phyloP scores from a whole-genome alignment of 2,797 vertebrate species.

The Toxotes lorentzi region DNA sequence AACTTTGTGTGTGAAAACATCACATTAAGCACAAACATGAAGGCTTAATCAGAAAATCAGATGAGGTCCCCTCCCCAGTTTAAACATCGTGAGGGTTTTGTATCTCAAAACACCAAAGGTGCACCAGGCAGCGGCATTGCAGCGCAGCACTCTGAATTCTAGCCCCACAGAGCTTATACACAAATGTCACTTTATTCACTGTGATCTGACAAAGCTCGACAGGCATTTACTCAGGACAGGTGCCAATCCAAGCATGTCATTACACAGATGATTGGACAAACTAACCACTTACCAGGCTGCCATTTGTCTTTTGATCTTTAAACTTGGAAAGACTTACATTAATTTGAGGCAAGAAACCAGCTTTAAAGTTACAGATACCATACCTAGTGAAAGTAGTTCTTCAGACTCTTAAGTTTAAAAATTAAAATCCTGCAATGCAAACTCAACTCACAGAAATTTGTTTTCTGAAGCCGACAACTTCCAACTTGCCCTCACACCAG shows the following conservation, averaged over 20 bases:
- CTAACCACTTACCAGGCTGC: background rate
- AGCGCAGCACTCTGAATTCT: too few species aligned
- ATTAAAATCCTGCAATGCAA: constrained; percentile 12
- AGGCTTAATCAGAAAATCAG: background rate
- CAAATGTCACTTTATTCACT: background rate
- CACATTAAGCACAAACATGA: background rate
- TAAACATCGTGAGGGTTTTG: too few species aligned
- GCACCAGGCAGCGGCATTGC: too few species aligned
- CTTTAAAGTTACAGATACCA: background rate
- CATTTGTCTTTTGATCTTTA: background rate
- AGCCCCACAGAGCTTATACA: background rate
- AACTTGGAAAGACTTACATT: background rate
- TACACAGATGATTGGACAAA: background rate
- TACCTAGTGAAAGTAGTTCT: background rate
- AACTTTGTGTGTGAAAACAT: background rate
- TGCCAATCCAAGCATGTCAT: background rate
- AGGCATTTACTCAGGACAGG: background rate
- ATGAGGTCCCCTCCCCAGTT: too few species aligned
- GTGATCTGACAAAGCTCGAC: background rate
- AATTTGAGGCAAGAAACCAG: background rate
- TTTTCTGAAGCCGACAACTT: constrained; percentile 22
- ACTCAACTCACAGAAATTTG: background rate
- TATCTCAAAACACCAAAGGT: too few species aligned
- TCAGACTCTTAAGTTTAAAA: constrained; percentile 1
- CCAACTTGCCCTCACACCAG: constrained; percentile 32